phyloP scores from a whole-genome alignment of 1,140 invertebrate genomes.

The Sycophila sp. region DNA sequence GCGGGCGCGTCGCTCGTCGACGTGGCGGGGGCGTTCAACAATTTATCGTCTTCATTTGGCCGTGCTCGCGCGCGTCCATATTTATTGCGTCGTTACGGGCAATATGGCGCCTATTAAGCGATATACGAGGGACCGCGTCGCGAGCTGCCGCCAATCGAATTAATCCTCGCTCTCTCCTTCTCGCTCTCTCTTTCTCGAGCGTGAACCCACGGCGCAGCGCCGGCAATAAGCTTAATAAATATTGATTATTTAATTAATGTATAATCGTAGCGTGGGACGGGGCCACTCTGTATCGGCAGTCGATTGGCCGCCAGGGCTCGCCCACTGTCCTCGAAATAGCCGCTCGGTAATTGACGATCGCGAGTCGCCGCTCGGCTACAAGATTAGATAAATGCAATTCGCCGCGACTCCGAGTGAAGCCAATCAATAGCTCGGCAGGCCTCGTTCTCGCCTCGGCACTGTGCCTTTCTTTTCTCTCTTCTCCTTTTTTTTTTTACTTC shows the following conservation, averaged over 20 bases:
- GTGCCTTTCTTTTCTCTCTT: not conserved
- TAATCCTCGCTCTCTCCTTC: conserved; percentile 46
- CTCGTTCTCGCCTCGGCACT: not conserved
- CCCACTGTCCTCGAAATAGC: conserved; percentile 10
- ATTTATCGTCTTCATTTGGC: conserved; percentile 65
- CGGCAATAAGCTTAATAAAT: conserved; percentile 62
- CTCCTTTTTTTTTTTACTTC: not conserved
- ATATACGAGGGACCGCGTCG: conserved; percentile 49
- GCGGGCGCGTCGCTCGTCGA: conserved; percentile 42
- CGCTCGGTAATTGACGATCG: conserved; percentile 45
- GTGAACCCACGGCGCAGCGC: no score
- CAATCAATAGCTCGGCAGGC: conserved; percentile 10
- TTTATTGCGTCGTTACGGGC: conserved; percentile 64
- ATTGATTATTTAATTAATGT: conserved; percentile 66
- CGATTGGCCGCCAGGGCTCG: conserved; percentile 8
- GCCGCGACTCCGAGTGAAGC: not conserved
- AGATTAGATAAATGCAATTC: conserved; percentile 25
- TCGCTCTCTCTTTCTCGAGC: conserved; percentile 25
- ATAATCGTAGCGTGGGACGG: conserved; percentile 52
- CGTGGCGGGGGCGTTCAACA: conserved; percentile 57
- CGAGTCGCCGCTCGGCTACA: not conserved
- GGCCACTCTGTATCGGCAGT: not conserved
- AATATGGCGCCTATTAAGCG: conserved; percentile 63
- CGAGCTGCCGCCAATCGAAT: conserved; percentile 56
- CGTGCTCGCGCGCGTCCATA: conserved; percentile 59